phyloP scores from a whole-genome alignment of 2,888 invertebrate species.

The Tachystola acroxantha region DNA sequence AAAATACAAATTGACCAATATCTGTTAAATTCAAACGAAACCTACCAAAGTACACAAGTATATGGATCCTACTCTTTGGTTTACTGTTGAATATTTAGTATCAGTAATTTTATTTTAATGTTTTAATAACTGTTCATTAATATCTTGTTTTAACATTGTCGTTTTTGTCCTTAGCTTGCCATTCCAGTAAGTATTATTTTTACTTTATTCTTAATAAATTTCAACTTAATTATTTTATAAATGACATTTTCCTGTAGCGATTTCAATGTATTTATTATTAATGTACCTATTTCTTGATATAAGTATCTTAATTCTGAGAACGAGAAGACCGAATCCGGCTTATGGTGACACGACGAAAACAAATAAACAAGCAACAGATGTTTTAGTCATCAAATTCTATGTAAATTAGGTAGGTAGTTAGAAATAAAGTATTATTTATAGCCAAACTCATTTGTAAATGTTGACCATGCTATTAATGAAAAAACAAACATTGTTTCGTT shows the following conservation, averaged over 20 bases:
- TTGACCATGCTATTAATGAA: no score
- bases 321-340: background rate
- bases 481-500: no score
- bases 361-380: background rate
- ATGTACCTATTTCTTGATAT: background rate
- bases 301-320: background rate
- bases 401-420: background rate
- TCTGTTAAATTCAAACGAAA: no score
- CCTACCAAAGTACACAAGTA: no score
- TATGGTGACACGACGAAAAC: background rate
- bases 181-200: background rate
- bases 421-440: no score
- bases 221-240: background rate
- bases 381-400: conserved; percentile 3
- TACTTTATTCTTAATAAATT: background rate
- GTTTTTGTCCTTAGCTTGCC: conserved; percentile 1
- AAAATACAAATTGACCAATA: no score
- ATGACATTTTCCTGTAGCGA: background rate
- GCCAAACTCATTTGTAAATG: no score
- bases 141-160: background rate
- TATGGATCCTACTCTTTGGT: no score
- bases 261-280: background rate
- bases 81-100: no score
- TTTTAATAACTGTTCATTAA: no score
- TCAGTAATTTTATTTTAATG: no score